Conservation (phyloP, 2,797 vertebrate genomes). For the Pseudotriccus pelzelni region DNA sequence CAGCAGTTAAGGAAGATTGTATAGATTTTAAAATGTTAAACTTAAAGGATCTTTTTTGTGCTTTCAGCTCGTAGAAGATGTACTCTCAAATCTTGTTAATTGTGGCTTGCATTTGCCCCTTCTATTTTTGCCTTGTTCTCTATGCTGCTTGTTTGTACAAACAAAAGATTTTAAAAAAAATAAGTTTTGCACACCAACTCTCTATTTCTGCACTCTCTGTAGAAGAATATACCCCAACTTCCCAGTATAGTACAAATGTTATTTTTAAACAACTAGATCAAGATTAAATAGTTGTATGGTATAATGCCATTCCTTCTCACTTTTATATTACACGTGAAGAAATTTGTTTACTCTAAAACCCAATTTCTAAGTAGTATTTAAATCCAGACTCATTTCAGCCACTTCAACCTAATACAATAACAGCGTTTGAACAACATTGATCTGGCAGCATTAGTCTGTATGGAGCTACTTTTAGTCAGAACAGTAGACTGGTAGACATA, state of each 20-base stretch:
- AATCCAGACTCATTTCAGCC: not conserved
- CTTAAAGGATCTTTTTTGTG: not conserved
- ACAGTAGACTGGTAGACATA: not conserved
- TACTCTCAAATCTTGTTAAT: not conserved
- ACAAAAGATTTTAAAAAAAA: not conserved
- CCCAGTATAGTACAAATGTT: not conserved
- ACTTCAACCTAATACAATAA: not conserved
- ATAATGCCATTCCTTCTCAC: not conserved
- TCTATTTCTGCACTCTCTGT: not conserved
- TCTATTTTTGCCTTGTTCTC: not conserved
- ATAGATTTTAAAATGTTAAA: not conserved
- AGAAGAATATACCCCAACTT: not conserved
- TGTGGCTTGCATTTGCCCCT: not conserved
- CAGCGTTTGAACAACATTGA: not conserved
- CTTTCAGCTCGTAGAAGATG: not conserved
- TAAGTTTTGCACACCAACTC: not conserved
- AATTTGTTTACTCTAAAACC: not conserved
- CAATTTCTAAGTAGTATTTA: not conserved
- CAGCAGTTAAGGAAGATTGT: not conserved
- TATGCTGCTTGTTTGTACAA: not conserved
- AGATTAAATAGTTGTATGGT: not conserved
- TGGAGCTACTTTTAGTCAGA: not conserved
- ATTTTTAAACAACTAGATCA: not conserved
- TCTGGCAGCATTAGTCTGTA: not conserved
- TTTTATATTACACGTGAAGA: not conserved